phyloP scores from a whole-genome alignment of 2,888 invertebrate species.

The Limnephilus rhombicus region DNA sequence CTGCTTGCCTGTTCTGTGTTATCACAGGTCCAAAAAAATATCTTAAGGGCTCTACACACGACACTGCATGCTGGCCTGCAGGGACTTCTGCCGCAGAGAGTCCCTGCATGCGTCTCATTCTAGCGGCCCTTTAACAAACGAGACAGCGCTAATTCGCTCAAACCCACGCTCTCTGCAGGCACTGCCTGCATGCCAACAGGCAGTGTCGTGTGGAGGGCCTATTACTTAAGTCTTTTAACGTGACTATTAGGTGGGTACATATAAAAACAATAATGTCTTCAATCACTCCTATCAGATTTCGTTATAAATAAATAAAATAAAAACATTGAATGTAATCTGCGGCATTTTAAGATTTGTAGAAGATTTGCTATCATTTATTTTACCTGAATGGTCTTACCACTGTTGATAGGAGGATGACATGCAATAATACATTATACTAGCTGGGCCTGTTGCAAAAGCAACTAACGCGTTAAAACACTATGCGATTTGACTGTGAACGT shows the following conservation, averaged over 20 bases:
- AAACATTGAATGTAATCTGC: not conserved
- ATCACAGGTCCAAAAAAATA: not conserved
- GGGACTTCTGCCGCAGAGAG: no score
- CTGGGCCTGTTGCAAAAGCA: no score
- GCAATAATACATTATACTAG: not conserved
- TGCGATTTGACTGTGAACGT: no score
- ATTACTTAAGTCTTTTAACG: not conserved
- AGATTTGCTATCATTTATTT: conserved; percentile 7
- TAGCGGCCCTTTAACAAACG: no score
- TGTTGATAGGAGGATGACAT: not conserved
- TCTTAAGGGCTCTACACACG: no score
- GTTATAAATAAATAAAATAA: not conserved
- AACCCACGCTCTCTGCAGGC: no score
- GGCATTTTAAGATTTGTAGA: not conserved
- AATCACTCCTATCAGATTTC: conserved; percentile 1
- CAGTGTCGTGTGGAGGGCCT: no score
- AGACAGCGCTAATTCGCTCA: no score
- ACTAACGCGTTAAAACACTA: no score
- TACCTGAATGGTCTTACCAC: not conserved
- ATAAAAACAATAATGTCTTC: not conserved
- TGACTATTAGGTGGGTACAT: not conserved
- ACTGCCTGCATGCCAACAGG: no score
- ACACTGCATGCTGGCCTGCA: no score
- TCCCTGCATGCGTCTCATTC: no score
- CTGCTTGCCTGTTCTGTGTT: not conserved